These are phyloP conservation scores for Argya squamiceps DNA, from an alignment of 2,797 vertebrate species.

Conservation along the genomic window DNA sequence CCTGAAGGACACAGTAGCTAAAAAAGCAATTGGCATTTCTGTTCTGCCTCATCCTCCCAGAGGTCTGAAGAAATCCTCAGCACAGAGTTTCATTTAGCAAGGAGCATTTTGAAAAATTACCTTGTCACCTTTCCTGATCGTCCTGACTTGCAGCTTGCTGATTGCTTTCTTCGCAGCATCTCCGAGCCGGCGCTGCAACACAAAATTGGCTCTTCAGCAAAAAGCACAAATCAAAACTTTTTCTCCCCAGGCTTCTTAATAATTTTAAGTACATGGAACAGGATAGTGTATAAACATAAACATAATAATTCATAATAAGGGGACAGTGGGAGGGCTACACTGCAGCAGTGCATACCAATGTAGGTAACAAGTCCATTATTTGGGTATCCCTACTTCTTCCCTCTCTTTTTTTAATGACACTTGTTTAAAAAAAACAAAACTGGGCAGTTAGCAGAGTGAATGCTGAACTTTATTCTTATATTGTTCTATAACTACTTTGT, in stretches of 20 bases:
- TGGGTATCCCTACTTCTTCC: background rate
- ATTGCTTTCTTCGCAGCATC: conserved; percentile 99
- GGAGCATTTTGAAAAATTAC: conserved; percentile 74
- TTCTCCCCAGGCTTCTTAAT: background rate
- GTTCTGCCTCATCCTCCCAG: background rate
- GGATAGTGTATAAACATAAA: background rate
- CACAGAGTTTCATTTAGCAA: background rate
- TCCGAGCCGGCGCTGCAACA: conserved; percentile 90
- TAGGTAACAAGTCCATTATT: background rate
- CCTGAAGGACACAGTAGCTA: background rate
- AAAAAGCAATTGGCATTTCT: background rate
- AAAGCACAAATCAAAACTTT: background rate
- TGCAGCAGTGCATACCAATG: background rate
- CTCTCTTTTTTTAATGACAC: background rate
- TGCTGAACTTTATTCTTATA: background rate
- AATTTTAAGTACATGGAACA: background rate
- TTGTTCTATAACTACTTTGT: background rate
- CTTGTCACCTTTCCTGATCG: conserved; percentile 97
- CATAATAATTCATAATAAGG: background rate
- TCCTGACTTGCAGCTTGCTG: conserved; percentile 94
- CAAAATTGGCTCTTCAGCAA: conserved; percentile 50
- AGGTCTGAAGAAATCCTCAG: background rate
- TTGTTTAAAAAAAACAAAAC: background rate
- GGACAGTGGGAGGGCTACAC: background rate
- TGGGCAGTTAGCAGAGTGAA: background rate